These are phyloP conservation scores for Strix uralensis DNA, from an alignment of 2,113 vertebrate genomes.

Conservation along the genomic window DNA sequence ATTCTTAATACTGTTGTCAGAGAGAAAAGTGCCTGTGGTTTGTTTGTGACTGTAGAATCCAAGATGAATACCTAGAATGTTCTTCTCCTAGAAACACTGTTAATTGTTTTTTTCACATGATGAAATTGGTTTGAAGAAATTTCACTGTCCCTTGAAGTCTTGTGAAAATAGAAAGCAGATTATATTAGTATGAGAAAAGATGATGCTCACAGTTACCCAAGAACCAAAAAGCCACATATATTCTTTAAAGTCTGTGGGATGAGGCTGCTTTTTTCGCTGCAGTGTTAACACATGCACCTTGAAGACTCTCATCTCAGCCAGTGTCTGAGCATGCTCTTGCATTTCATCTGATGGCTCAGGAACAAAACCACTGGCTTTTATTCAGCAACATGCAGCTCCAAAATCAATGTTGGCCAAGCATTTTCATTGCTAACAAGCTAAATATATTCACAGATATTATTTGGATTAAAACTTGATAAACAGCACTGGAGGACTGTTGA, in stretches of 20 bases:
- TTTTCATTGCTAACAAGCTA: background rate
- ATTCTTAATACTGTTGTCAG: background rate
- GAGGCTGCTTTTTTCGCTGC: background rate
- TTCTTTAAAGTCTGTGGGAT: constrained; percentile 4
- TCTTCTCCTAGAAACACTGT: constrained; percentile 11
- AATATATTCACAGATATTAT: constrained; percentile 19
- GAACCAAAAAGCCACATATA: background rate
- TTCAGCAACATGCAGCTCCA: background rate
- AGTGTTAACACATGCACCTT: background rate
- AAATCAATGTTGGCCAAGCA: constrained; percentile 7
- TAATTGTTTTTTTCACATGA: constrained; percentile 52
- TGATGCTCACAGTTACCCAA: background rate
- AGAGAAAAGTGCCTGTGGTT: background rate
- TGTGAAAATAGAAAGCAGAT: constrained; percentile 26
- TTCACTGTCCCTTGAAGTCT: constrained; percentile 39
- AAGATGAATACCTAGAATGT: background rate
- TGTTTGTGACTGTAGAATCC: background rate
- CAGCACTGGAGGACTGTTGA: background rate
- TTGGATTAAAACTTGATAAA: background rate
- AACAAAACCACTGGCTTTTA: constrained; percentile 10
- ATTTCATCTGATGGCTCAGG: constrained; percentile 8
- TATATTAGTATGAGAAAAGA: constrained; percentile 2
- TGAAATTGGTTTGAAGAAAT: constrained; percentile 49
- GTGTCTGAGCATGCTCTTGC: constrained; percentile 22
- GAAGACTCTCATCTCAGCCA: constrained; percentile 33